Evolutionary conservation across 2,888 invertebrate genomes (phyloP), one percentile per base, ranked within the genome.

Genomic region (Doris montereyensis): DNA sequence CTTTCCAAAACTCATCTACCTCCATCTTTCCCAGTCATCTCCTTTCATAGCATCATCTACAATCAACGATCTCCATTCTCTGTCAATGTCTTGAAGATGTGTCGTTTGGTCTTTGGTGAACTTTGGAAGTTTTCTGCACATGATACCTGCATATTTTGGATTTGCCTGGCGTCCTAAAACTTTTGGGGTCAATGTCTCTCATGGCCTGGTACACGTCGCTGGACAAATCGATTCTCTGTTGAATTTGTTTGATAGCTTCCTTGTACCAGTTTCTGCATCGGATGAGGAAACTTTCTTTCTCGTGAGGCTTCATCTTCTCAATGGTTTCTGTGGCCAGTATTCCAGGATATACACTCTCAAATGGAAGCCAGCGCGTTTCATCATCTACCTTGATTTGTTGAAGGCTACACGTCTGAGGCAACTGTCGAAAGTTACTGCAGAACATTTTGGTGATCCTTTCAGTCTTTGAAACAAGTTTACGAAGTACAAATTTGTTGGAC

Each of bases 101-200:
- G n/a, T n/a, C n/a, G n/a, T n/a, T n/a, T n/a, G n/a, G n/a, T n/a
- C n/a, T n/a, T n/a, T n/a, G n/a, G n/a, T n/a, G n/a, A n/a, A n/a
- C n/a, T n/a, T n/a, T n/a, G n/a, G n/a, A n/a, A n/a, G n/a, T n/a
- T n/a, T n/a, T n/a, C n/a, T n/a, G n/a, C n/a, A n/a, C n/a, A n/a
- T n/a, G n/a, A n/a, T n/a, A n/a, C n/a, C n/a, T n/a, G 89, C 87
- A 65, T 88, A 89, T 2, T 83, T 84, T 81, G 89, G 89, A 81
- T 90, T 89, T 3, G 85, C 84, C 83, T 90, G 88, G 24, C 91
- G 84, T 74, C 86, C 85, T 52, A 81, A 83, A 81, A 86, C 84
- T 71, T 85, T 85, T 21, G 84, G 87, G 86, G 81, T 41, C 52
- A 41, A 41, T 41, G 52, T 41, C 52, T 41, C 17, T 41, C 52